A percentile compares a stretch with the other conserved stretches of the same genome.
Conservation (phyloP, 2,113 vertebrate species). For the Hystrix brachyura region DNA sequence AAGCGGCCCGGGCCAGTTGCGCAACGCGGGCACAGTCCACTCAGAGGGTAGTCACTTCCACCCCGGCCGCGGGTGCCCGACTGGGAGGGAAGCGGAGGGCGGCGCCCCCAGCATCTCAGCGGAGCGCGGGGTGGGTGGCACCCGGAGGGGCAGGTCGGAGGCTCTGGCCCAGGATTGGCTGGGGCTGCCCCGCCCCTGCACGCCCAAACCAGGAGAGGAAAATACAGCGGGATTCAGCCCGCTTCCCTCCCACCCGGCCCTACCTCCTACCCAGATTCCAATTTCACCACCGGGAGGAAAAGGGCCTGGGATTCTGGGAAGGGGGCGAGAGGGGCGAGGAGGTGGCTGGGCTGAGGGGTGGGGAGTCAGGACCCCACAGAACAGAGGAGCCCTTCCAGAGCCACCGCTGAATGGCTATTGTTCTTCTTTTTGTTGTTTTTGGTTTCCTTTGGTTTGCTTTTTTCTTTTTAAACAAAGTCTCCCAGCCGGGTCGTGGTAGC, state of each 20-base stretch:
- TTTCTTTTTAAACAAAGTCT: background rate
- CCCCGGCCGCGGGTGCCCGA: background rate
- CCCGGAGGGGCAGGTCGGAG: background rate
- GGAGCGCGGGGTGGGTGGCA: background rate
- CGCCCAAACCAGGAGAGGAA: background rate
- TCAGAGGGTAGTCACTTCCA: background rate
- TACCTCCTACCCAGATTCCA: constrained; percentile 25
- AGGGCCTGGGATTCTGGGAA: background rate
- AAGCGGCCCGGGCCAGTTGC: background rate
- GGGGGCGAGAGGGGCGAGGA: background rate
- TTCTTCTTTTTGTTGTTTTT: background rate
- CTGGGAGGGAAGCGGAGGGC: background rate
- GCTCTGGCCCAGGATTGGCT: constrained; percentile 14
- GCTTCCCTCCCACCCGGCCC: background rate
- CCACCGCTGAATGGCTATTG: background rate
- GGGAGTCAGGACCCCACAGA: background rate
- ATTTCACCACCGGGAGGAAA: constrained; percentile 49
- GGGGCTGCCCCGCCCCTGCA: background rate
- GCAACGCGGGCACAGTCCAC: background rate
- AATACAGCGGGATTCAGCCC: background rate
- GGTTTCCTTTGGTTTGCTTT: background rate
- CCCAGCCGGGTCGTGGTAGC: background rate
- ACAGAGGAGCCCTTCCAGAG: background rate
- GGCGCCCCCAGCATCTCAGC: background rate
- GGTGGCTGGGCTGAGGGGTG: background rate